These are phyloP conservation scores for Tyrophagus putrescentiae DNA, from an alignment of 1,140 invertebrate species.

Conservation along the genomic window DNA sequence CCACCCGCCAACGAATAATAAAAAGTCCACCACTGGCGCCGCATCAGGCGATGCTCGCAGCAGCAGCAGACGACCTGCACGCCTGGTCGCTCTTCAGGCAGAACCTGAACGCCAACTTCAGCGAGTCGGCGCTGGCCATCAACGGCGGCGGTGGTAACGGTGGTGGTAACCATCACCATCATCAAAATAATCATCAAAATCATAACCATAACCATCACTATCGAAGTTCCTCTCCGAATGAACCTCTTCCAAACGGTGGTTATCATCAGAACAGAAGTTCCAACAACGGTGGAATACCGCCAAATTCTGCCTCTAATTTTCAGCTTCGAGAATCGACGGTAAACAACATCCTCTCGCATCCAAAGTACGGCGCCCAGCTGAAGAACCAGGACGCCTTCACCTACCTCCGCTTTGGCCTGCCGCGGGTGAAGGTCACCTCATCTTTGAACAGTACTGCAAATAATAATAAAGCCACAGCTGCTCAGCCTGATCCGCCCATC, in stretches of 20 bases:
- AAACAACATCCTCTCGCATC: constrained; percentile 79
- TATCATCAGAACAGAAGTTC: too few species aligned
- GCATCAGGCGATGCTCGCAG: constrained; percentile 22
- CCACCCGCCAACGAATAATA: too few species aligned
- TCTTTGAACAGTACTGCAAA: constrained; percentile 32
- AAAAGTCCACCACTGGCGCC: background rate
- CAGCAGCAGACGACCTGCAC: constrained; percentile 69
- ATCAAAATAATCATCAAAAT: constrained; percentile 50
- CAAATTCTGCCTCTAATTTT: constrained; percentile 52
- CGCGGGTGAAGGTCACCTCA: constrained; percentile 45
- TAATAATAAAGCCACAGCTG: constrained; percentile 1
- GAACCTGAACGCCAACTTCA: constrained; percentile 87
- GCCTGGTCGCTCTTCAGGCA: constrained; percentile 92
- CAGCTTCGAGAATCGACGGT: constrained; percentile 79
- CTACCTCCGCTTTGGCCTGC: constrained; percentile 78
- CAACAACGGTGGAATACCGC: constrained; percentile 25
- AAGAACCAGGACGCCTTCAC: constrained; percentile 71
- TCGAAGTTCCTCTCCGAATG: too few species aligned
- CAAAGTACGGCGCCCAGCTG: constrained; percentile 33
- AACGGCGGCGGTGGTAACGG: constrained; percentile 24
- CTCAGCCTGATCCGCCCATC: constrained; percentile 18
- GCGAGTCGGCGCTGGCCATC: constrained; percentile 66
- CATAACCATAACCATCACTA: background rate
- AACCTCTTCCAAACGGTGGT: too few species aligned
- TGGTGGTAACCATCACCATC: constrained; percentile 22